Evolutionary conservation across 2,888 invertebrate genomes (phyloP), one percentile per base, ranked within the genome.

Genomic region (Archips crataeganus): DNA sequence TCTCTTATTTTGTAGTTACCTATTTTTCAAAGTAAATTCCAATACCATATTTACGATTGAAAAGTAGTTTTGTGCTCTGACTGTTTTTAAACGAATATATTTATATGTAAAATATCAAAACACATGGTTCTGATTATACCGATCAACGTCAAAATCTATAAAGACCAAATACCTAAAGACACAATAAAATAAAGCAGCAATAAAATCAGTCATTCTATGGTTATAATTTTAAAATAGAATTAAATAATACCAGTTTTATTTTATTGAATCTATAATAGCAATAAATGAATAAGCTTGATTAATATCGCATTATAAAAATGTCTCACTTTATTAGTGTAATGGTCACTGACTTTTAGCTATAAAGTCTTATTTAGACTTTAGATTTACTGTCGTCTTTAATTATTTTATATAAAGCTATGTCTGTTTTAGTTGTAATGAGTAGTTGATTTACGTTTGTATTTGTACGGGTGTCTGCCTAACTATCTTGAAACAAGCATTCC

Each of bases 401-500:
- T 13, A 36, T 45, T 60, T 64, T 47, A 72, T 59, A 32, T 71
- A n/a, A 47, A 54, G 47, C 49, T 45, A n/a, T 72, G 67, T 49
- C 57, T 63, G 57, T 15, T 63, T 39, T 42, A 66, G 68, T 42
- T 47, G 39, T 32, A 47, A 36, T 57, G 47, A 63, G 63, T 63
- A 47, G 57, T 49, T 64, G 64, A 59, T 69, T 73, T 69, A 69
- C 64, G 63, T 73, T 69, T 69, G 59, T 63, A 54, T 62, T n/a
- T 36, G 60, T 8, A 60, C 62, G 62, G 2, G 9, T 65, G 69
- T 73, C 60, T 54, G 70, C 69, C 45, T 54, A 70, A 69, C 68
- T 87, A 85, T 82, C 81, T 83, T 79, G 83, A 83, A 78, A 82
- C 82, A 87, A 85, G 87, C 88, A 90, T 91, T 87, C 88, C 86